Evolutionary conservation across 2,797 vertebrate species (phyloP).

Genomic region (Hapalemur alaotrensis): DNA sequence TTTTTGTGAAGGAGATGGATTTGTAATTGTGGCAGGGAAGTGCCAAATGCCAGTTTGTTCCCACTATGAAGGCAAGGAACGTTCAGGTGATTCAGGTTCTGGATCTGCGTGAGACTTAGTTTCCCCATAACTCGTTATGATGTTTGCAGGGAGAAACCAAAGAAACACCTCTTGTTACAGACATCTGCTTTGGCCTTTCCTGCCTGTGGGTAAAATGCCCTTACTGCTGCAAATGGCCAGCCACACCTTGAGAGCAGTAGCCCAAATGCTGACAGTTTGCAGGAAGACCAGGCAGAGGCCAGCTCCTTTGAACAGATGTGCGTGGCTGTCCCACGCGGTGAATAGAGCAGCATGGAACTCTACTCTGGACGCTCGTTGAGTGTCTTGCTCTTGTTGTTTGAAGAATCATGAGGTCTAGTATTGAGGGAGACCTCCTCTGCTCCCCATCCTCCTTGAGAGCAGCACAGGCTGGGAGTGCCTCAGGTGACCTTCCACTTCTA

Average conservation of each 20-base stretch:
- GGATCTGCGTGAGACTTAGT: neutral
- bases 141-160: neutral
- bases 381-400: neutral
- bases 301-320: neutral
- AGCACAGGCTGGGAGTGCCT: neutral
- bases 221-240: neutral
- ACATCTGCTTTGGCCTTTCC: neutral
- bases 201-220: neutral
- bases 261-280: neutral
- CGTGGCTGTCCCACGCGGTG: fast-evolving
- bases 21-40: neutral
- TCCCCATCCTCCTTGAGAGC: neutral
- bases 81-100: neutral
- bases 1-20: neutral
- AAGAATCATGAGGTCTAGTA: neutral
- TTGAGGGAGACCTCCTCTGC: neutral
- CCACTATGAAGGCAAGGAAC: neutral
- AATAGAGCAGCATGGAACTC: neutral
- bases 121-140: neutral
- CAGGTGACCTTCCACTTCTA: neutral
- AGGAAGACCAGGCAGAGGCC: neutral
- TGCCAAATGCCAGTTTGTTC: neutral
- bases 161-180: neutral
- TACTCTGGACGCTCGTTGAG: neutral
- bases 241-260: neutral